A percentile compares a stretch with the other conserved stretches of the same genome.
Conservation (phyloP, 2,113 vertebrate genomes). For the Barbus barbus region DNA sequence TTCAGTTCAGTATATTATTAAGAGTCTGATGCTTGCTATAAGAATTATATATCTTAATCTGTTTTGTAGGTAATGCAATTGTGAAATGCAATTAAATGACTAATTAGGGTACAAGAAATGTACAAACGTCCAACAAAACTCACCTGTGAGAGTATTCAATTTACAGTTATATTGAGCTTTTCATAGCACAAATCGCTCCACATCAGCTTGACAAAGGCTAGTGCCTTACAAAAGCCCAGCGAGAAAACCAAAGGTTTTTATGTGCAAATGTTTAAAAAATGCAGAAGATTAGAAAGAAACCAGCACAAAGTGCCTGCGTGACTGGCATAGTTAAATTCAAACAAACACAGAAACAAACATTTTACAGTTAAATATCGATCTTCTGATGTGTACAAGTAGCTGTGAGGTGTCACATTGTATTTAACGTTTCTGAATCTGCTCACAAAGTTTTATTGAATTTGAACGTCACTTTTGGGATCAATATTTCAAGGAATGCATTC, state of each 20-base stretch:
- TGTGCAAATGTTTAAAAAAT: not conserved
- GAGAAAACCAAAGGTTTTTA: not conserved
- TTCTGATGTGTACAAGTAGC: not conserved
- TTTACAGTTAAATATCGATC: not conserved
- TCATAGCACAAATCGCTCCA: not conserved
- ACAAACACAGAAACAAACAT: not conserved
- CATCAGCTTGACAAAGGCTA: not conserved
- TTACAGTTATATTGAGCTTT: not conserved
- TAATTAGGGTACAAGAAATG: not conserved
- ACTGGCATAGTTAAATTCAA: not conserved
- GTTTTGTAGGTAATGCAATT: not conserved
- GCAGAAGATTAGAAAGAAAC: too few relatives aligned
- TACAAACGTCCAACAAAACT: not conserved
- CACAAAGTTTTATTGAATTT: constrained; percentile 2
- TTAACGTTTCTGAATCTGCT: not conserved
- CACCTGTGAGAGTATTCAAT: not conserved
- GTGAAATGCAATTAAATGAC: not conserved
- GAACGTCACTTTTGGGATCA: not conserved
- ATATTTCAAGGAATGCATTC: not conserved
- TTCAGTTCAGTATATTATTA: not conserved
- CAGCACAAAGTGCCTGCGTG: not conserved
- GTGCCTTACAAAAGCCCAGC: not conserved
- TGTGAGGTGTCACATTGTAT: not conserved
- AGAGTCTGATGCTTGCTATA: not conserved
- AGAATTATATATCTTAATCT: not conserved